Percentiles rank a stretch among this genome's conserved stretches.
Conservation (phyloP, 2,888 invertebrate genomes). For the Aphodius sticticus region DNA sequence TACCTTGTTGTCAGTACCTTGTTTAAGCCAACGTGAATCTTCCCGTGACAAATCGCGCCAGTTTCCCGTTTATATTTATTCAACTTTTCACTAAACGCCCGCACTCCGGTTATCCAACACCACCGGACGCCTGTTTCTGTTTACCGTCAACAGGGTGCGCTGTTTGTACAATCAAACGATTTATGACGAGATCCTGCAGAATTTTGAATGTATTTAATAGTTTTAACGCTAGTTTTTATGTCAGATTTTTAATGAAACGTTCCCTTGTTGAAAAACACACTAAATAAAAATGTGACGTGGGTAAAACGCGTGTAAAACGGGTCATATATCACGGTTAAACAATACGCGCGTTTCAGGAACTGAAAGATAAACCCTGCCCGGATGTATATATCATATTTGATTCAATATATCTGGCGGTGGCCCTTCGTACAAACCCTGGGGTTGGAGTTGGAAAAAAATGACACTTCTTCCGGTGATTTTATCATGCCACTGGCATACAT, state of each 20-base stretch:
- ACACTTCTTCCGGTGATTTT: slow-evolving; percentile 51
- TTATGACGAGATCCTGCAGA: background rate
- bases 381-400: slow-evolving; percentile 35
- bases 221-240: no score
- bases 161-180: background rate
- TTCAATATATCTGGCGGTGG: slow-evolving; percentile 31
- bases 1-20: background rate
- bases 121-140: background rate
- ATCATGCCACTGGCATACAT: slow-evolving; percentile 53
- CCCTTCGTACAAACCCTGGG: slow-evolving; percentile 31
- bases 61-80: background rate
- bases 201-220: no score
- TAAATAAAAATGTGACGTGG: background rate
- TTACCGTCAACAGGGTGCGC: background rate
- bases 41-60: background rate
- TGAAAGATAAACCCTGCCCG: background rate
- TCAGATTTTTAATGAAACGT: no score
- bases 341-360: slow-evolving; percentile 4
- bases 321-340: background rate
- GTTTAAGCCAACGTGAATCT: background rate
- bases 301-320: background rate
- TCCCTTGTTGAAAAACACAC: no score
- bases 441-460: slow-evolving; percentile 47
- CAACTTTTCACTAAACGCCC: background rate
- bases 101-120: background rate